phyloP scores from a whole-genome alignment of 2,888 invertebrate species.

The Ypsolopha scabrella region DNA sequence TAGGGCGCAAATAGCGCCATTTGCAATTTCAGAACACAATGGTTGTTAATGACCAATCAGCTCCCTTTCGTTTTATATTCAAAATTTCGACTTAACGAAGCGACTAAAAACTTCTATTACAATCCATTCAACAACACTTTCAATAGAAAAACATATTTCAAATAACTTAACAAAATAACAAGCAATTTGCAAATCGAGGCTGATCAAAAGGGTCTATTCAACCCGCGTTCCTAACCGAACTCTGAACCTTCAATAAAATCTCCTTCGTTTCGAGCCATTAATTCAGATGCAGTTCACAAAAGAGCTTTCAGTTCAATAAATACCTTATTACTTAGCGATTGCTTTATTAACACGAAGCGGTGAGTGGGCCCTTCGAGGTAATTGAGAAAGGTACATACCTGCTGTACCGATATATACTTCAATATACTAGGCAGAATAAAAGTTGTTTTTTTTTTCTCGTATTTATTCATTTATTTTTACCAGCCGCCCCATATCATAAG shows the following conservation, averaged over 20 bases:
- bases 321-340: conserved; percentile 4
- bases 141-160: background rate
- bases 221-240: background rate
- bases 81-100: conserved; percentile 8
- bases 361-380: too few species aligned
- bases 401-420: too few species aligned
- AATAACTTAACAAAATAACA: background rate
- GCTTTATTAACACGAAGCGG: background rate
- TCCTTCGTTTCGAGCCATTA: background rate
- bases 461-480: too few species aligned
- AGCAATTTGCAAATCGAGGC: conserved; percentile 1
- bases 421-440: too few species aligned
- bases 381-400: too few species aligned
- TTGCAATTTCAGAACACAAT: too few species aligned
- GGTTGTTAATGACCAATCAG: too few species aligned
- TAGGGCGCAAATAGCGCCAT: too few species aligned
- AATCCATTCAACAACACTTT: background rate
- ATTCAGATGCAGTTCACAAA: conserved; percentile 3
- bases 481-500: too few species aligned
- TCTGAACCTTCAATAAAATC: background rate
- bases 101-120: background rate
- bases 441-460: too few species aligned
- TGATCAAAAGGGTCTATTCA: background rate
- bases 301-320: conserved; percentile 2
- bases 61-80: too few species aligned